Conservation (phyloP, 2,888 invertebrate species). For the Pseudococcus longispinus region DNA sequence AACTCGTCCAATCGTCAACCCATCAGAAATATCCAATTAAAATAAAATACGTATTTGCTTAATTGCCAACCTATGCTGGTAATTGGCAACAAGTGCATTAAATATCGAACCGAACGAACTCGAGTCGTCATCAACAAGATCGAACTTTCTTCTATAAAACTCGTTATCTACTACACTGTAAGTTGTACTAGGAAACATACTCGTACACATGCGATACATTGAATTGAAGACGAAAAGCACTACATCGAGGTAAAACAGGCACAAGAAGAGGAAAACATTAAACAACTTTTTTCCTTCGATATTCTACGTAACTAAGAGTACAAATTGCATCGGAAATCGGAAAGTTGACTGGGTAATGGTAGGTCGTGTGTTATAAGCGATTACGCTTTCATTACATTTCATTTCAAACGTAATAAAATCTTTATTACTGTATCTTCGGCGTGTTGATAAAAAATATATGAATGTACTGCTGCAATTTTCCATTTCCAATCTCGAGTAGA, state of each 20-base stretch:
- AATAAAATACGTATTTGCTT: neutral
- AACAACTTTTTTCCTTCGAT: constrained; percentile 3
- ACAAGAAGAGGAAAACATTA: neutral
- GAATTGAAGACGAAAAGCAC: neutral
- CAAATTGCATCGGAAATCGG: constrained; percentile 24
- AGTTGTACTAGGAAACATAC: neutral
- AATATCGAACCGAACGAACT: neutral
- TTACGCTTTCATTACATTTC: neutral
- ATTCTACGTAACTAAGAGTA: neutral
- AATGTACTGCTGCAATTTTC: neutral
- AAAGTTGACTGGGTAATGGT: neutral
- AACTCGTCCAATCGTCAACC: neutral
- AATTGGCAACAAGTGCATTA: constrained; percentile 29
- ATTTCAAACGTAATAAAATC: neutral
- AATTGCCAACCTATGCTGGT: neutral
- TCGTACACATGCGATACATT: constrained; percentile 3
- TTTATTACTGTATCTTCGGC: neutral
- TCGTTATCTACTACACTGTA: neutral
- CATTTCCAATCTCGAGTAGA: neutral
- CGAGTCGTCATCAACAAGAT: neutral
- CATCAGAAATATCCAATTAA: neutral
- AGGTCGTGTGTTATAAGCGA: neutral
- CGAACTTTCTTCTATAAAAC: constrained; percentile 17
- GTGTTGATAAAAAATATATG: neutral
- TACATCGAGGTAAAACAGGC: neutral